Evolutionary conservation across 2,113 vertebrate species (phyloP).

Genomic region (Gavialis gangeticus): DNA sequence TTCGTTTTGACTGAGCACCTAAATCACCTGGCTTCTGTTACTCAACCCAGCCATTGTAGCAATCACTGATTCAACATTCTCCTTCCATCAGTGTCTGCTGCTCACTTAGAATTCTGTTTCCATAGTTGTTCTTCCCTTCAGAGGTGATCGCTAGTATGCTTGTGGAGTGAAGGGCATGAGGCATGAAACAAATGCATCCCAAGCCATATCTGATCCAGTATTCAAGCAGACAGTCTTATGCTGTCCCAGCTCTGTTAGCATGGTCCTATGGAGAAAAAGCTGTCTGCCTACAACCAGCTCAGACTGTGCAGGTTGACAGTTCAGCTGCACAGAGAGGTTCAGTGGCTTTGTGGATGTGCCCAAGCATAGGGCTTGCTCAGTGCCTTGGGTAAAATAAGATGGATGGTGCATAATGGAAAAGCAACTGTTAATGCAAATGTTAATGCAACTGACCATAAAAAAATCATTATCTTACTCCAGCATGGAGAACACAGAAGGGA

Average conservation of each 20-base stretch:
- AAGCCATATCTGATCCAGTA: not conserved
- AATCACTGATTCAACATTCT: rapidly evolving
- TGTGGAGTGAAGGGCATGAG: not conserved
- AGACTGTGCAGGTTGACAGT: not conserved
- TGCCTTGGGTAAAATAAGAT: not conserved
- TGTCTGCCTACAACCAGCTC: not conserved
- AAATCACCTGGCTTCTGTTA: not conserved
- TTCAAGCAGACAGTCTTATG: not conserved
- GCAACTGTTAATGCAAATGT: not conserved
- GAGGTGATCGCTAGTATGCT: not conserved
- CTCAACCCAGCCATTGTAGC: not conserved
- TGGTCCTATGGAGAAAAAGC: not conserved
- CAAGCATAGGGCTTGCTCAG: not conserved
- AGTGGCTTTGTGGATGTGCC: not conserved
- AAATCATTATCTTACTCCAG: not conserved
- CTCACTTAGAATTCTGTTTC: not conserved
- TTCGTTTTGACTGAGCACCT: not conserved
- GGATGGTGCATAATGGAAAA: not conserved
- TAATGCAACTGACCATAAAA: not conserved
- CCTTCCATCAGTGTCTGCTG: not conserved
- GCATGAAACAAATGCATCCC: not conserved
- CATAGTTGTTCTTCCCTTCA: not conserved
- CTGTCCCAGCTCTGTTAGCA: not conserved
- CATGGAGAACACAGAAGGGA: not conserved
- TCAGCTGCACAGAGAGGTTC: not conserved